Conservation (phyloP, 2,888 invertebrate genomes). For the Pristionchus mayeri region DNA sequence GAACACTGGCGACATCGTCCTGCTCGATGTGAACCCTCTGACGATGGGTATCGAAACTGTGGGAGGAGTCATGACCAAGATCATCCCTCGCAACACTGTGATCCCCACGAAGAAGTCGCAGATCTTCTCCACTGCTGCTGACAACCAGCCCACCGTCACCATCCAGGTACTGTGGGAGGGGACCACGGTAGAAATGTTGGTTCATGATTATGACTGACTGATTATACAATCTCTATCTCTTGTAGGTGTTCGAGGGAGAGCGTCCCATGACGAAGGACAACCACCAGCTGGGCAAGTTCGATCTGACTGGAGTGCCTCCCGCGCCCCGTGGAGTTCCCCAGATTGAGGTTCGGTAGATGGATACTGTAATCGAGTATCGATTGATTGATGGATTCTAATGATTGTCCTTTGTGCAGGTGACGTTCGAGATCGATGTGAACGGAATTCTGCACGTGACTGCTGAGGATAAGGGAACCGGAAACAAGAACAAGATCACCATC, state of each 20-base stretch:
- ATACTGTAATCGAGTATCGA: not conserved
- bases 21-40: conserved; percentile 97
- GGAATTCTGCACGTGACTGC: conserved; percentile 85
- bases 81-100: conserved; percentile 96
- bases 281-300: conserved; percentile 97
- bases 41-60: conserved; percentile 99
- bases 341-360: conserved; percentile 63
- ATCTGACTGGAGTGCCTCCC: conserved; percentile 81
- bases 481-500: conserved; percentile 97
- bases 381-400: not conserved
- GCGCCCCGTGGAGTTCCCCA: conserved; percentile 79
- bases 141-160: conserved; percentile 98
- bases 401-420: conserved; percentile 68
- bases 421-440: conserved; percentile 80
- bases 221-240: not conserved
- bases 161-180: conserved; percentile 83
- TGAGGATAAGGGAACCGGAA: conserved; percentile 98
- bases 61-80: conserved; percentile 99
- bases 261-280: conserved; percentile 99
- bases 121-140: conserved; percentile 98
- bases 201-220: not conserved
- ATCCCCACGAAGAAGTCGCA: conserved; percentile 99
- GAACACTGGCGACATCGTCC: conserved; percentile 87
- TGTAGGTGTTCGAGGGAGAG: conserved; percentile 93
- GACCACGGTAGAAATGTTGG: not conserved